A percentile compares a stretch with the other conserved stretches of the same genome.
phyloP scores from a whole-genome alignment of 2,797 vertebrate genomes.

The Epinephelus malabaricus region DNA sequence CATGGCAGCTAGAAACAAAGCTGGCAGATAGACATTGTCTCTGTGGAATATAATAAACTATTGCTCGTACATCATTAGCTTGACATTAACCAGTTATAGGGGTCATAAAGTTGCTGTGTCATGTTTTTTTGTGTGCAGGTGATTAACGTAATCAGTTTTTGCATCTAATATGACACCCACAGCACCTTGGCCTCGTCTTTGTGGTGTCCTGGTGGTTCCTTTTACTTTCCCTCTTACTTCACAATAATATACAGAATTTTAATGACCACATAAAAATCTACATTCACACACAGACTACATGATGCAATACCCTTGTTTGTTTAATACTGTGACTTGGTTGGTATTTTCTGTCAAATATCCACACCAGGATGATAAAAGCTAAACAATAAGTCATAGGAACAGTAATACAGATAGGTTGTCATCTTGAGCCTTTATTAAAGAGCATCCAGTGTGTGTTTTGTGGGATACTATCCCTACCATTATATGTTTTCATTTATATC shows the following conservation, averaged over 20 bases:
- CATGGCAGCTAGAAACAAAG: no score
- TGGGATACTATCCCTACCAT: neutral
- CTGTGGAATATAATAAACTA: no score
- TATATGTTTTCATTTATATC: neutral
- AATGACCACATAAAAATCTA: constrained; percentile 24
- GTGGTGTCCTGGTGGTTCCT: neutral
- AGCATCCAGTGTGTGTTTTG: neutral
- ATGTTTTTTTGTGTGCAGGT: no score
- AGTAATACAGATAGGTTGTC: neutral
- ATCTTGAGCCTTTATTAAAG: neutral
- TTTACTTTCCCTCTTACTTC: neutral
- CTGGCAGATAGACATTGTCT: no score
- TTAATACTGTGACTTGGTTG: constrained; percentile 8
- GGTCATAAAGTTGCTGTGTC: no score
- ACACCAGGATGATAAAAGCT: constrained; percentile 3
- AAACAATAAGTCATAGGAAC: constrained; percentile 1
- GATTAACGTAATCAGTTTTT: neutral
- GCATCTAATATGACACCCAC: neutral
- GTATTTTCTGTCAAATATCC: constrained; percentile 9
- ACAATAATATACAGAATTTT: constrained; percentile 16
- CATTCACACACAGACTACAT: constrained; percentile 21
- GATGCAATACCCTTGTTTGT: constrained; percentile 5
- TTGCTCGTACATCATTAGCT: no score
- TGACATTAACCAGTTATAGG: no score
- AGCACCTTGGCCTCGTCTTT: neutral